Conservation (phyloP, 1,140 invertebrate genomes). For the Gonioctena quinquepunctata region DNA sequence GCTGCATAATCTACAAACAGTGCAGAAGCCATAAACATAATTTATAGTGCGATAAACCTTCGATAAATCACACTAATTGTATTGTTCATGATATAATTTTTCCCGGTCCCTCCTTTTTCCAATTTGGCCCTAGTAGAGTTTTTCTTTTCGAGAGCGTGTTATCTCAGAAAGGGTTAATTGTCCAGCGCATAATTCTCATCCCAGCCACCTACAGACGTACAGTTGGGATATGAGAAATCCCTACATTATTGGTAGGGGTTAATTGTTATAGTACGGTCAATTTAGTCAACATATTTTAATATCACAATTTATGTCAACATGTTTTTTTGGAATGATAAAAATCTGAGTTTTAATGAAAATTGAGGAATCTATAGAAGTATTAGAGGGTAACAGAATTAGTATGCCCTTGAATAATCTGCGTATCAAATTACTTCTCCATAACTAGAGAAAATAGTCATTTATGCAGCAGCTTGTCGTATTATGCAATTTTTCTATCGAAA, state of each 20-base stretch:
- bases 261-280: neutral
- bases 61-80: constrained; percentile 19
- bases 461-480: neutral
- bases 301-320: neutral
- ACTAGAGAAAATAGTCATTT: neutral
- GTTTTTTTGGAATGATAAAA: too few relatives aligned
- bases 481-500: too few relatives aligned
- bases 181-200: constrained; percentile 9
- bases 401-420: neutral
- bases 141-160: constrained; percentile 9
- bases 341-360: neutral
- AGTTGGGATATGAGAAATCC: neutral
- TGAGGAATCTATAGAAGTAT: neutral
- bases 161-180: constrained; percentile 21
- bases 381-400: neutral
- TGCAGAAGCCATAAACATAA: constrained; percentile 3
- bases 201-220: constrained; percentile 15
- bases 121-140: constrained; percentile 11
- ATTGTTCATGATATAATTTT: constrained; percentile 20
- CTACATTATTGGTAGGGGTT: neutral
- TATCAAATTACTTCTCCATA: neutral
- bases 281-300: neutral
- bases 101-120: constrained; percentile 12
- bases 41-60: constrained; percentile 6
- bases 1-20: constrained; percentile 10